phyloP scores from a whole-genome alignment of 2,113 vertebrate species.

The Mormoops blainvillei region DNA sequence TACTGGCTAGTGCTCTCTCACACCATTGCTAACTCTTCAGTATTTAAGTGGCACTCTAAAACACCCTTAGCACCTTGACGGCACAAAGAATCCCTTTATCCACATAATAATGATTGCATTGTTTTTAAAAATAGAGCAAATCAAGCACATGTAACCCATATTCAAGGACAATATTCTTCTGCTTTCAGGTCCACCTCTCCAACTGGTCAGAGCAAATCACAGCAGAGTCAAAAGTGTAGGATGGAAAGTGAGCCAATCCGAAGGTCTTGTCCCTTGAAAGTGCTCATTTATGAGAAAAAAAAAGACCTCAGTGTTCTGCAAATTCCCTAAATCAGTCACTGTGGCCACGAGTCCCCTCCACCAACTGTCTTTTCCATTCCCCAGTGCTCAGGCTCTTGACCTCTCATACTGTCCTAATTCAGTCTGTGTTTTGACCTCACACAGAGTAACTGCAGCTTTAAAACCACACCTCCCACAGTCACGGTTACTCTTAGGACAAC shows the following conservation, averaged over 20 bases:
- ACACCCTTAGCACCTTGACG: background rate
- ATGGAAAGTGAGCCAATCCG: background rate
- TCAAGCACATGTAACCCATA: background rate
- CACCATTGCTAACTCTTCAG: background rate
- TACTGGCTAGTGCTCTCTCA: background rate
- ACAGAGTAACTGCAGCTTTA: background rate
- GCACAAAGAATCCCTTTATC: background rate
- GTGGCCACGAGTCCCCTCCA: accelerated
- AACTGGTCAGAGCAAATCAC: background rate
- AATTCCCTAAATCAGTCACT: background rate
- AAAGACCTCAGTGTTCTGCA: background rate
- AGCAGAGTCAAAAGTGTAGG: background rate
- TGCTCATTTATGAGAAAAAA: background rate
- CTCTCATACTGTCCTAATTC: background rate
- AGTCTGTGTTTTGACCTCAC: background rate
- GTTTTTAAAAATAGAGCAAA: background rate
- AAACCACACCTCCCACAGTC: background rate
- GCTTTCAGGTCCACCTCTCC: background rate
- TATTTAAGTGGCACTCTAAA: background rate
- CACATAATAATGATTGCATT: background rate
- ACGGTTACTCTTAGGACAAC: background rate
- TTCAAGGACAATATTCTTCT: background rate
- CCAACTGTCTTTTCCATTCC: background rate
- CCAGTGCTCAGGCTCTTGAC: background rate
- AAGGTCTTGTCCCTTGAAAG: background rate